Conservation (phyloP, 2,888 invertebrate species). For the Ennomos quercinarius region DNA sequence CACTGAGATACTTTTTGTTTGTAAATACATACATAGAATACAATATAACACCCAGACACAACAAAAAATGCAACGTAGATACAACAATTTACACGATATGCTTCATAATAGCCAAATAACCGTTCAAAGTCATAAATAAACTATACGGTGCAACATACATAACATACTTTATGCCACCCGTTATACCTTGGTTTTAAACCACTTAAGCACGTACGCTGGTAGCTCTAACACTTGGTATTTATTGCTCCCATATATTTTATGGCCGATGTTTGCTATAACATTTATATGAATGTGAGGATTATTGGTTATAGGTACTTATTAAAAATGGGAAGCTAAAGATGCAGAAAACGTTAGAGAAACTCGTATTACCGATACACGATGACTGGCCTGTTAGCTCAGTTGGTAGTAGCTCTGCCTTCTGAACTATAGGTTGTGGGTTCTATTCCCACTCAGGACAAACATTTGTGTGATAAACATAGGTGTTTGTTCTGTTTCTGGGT, state of each 20-base stretch:
- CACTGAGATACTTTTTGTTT: too few relatives aligned
- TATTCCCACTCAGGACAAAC: too few relatives aligned
- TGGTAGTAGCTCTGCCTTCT: too few relatives aligned
- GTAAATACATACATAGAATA: too few relatives aligned
- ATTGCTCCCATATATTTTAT: slow-evolving; percentile 19
- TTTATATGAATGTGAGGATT: slow-evolving; percentile 22
- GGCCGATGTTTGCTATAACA: slow-evolving; percentile 18
- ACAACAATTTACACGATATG: slow-evolving; percentile 16
- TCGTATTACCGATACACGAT: too few relatives aligned
- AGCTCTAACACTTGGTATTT: slow-evolving; percentile 26
- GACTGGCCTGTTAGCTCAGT: too few relatives aligned
- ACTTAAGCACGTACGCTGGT: slow-evolving; percentile 27
- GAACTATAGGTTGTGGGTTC: too few relatives aligned
- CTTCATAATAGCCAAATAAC: slow-evolving; percentile 11
- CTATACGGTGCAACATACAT: slow-evolving; percentile 9
- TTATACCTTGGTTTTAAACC: slow-evolving; percentile 26
- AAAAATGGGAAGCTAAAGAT: slow-evolving; percentile 2
- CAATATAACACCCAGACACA: too few relatives aligned
- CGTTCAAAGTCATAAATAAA: slow-evolving; percentile 10
- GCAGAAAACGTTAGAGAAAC: too few relatives aligned
- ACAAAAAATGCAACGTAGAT: background rate
- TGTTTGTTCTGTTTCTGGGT: too few relatives aligned
- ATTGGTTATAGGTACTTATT: slow-evolving; percentile 18
- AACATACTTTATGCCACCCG: slow-evolving; percentile 10
- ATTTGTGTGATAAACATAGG: too few relatives aligned